Conservation (phyloP, 2,797 vertebrate species). For the Threskiornis aethiopicus region DNA sequence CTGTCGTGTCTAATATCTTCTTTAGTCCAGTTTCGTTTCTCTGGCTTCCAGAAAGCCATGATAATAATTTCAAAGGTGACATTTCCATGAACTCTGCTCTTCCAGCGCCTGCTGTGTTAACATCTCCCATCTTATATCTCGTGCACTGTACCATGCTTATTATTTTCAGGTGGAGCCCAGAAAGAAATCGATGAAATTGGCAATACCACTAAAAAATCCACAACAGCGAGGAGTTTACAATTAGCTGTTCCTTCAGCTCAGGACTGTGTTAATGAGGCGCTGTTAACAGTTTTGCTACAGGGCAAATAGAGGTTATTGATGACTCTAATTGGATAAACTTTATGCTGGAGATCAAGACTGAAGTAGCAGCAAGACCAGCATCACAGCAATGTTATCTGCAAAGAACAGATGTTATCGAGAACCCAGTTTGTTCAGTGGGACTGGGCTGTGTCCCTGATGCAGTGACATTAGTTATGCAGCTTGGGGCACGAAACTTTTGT, state of each 20-base stretch:
- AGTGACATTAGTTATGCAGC: not conserved
- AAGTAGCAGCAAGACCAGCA: not conserved
- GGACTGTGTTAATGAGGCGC: not conserved
- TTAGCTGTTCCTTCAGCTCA: not conserved
- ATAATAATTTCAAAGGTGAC: not conserved
- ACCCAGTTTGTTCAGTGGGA: not conserved
- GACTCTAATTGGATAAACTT: not conserved
- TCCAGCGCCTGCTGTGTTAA: not conserved
- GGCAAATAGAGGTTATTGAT: not conserved
- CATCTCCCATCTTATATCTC: not conserved
- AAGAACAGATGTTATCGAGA: not conserved
- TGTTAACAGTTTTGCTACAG: not conserved
- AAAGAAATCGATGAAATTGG: not conserved
- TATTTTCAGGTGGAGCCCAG: not conserved
- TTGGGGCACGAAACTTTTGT: not conserved
- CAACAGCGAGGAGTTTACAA: not conserved
- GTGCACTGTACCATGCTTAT: not conserved
- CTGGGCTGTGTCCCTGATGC: not conserved
- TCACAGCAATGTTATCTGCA: not conserved
- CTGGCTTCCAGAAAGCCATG: not conserved
- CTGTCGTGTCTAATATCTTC: slow-evolving; percentile 37
- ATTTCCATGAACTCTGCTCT: not conserved
- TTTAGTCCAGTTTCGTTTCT: not conserved
- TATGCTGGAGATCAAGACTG: not conserved
- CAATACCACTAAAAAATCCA: not conserved